phyloP scores from a whole-genome alignment of 2,888 invertebrate genomes.

The Clepsis dumicolana region DNA sequence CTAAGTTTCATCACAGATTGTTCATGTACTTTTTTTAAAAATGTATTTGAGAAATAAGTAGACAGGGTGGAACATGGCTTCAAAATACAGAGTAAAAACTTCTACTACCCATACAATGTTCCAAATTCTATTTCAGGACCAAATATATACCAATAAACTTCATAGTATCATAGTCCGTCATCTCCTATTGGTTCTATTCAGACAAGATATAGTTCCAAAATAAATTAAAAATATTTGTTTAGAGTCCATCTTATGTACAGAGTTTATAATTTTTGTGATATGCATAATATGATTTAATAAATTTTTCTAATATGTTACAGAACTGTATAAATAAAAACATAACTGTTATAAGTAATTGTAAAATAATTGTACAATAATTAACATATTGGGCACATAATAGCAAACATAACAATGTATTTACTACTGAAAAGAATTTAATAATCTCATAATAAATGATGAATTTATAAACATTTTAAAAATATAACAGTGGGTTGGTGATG shows the following conservation, averaged over 20 bases:
- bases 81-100: conserved; percentile 47
- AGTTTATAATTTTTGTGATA: conserved; percentile 70
- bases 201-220: conserved; percentile 58
- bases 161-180: conserved; percentile 41
- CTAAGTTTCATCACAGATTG: conserved; percentile 83
- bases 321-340: conserved; percentile 77
- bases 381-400: conserved; percentile 67
- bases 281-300: conserved; percentile 72
- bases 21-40: conserved; percentile 80
- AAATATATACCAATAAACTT: conserved; percentile 55
- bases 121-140: conserved; percentile 60
- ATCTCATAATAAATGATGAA: conserved; percentile 68
- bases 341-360: conserved; percentile 69
- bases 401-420: conserved; percentile 82
- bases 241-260: conserved; percentile 73
- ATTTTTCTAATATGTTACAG: conserved; percentile 71
- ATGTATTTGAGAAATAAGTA: conserved; percentile 61
- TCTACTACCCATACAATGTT: conserved; percentile 45
- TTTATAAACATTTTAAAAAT: conserved; percentile 47
- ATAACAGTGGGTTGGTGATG: conserved; percentile 58
- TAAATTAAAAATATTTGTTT: conserved; percentile 72
- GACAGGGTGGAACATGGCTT: conserved; percentile 68
- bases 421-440: conserved; percentile 60
- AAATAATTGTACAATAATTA: conserved; percentile 74
- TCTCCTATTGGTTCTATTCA: conserved; percentile 51